Evolutionary conservation across 2,797 vertebrate species (phyloP).

Genomic region (Oophaga sylvatica): DNA sequence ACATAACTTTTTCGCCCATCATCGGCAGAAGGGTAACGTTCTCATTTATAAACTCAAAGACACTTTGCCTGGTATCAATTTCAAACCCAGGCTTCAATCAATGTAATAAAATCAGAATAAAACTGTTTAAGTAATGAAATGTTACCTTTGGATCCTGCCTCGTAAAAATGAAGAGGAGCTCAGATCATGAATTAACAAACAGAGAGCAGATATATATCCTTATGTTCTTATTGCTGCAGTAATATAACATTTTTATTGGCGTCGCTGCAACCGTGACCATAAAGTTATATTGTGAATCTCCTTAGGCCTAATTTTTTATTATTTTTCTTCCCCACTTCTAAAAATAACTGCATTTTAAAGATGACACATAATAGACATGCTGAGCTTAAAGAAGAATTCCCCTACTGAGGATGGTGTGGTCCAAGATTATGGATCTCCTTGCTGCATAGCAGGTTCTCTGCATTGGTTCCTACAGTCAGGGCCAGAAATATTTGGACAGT

Average conservation of each 20-base stretch:
- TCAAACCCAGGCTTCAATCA: constrained; percentile 59
- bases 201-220: constrained; percentile 62
- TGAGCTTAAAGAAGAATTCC: not conserved
- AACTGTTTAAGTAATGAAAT: constrained; percentile 63
- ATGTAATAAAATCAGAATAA: constrained; percentile 63
- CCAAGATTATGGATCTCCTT: not conserved
- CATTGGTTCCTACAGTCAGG: not conserved
- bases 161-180: constrained; percentile 61
- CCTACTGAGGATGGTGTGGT: not conserved
- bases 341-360: constrained; percentile 34
- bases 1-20: constrained; percentile 30
- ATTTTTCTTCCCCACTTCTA: constrained; percentile 25
- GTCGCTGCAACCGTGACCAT: constrained; percentile 52
- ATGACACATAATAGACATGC: constrained; percentile 14
- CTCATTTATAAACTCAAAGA: constrained; percentile 56
- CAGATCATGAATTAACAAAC: constrained; percentile 60
- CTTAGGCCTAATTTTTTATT: constrained; percentile 56
- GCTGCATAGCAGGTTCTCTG: not conserved
- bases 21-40: constrained; percentile 49
- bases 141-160: constrained; percentile 61
- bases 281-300: constrained; percentile 62
- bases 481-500: too few relatives aligned
- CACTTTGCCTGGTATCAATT: constrained; percentile 58
- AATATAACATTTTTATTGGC: constrained; percentile 61
- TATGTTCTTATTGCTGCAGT: constrained; percentile 59